A percentile compares a stretch with the other conserved stretches of the same genome.
These are phyloP conservation scores for Uloborus diversus DNA, from an alignment of 1,140 invertebrate genomes.

Conservation along the genomic window DNA sequence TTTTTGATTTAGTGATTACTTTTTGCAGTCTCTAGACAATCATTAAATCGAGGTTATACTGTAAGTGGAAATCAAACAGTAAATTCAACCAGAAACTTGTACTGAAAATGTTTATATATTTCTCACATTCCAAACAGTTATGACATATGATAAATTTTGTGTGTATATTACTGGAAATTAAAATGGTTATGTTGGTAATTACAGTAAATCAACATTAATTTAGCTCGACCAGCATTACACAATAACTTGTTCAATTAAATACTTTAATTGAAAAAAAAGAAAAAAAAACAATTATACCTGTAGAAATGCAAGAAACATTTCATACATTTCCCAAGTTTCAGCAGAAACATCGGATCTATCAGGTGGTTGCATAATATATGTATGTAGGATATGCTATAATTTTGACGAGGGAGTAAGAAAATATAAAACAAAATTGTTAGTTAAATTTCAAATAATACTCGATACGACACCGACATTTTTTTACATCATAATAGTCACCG, in stretches of 20 bases:
- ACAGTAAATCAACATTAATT: too few species aligned
- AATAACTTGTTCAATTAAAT: neutral
- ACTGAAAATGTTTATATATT: neutral
- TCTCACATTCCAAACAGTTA: neutral
- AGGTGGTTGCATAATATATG: neutral
- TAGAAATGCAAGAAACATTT: constrained; percentile 66
- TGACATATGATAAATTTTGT: neutral
- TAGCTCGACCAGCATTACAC: neutral
- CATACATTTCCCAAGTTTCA: constrained; percentile 66
- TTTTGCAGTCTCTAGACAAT: too few species aligned
- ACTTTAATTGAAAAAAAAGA: neutral
- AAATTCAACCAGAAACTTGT: neutral
- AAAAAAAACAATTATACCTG: constrained; percentile 61
- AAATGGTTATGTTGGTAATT: neutral
- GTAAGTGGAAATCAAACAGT: neutral
- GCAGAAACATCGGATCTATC: neutral
- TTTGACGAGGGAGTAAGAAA: too few species aligned
- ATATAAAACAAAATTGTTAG: too few species aligned
- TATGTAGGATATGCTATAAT: too few species aligned
- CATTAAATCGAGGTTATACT: too few species aligned
- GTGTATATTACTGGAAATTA: neutral
- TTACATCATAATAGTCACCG: too few species aligned
- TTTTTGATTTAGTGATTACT: too few species aligned
- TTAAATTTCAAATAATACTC: too few species aligned
- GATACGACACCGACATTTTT: too few species aligned